A percentile compares a stretch with the other conserved stretches of the same genome.
phyloP scores from a whole-genome alignment of 2,113 vertebrate species.

The Pomatostomus ruficeps region DNA sequence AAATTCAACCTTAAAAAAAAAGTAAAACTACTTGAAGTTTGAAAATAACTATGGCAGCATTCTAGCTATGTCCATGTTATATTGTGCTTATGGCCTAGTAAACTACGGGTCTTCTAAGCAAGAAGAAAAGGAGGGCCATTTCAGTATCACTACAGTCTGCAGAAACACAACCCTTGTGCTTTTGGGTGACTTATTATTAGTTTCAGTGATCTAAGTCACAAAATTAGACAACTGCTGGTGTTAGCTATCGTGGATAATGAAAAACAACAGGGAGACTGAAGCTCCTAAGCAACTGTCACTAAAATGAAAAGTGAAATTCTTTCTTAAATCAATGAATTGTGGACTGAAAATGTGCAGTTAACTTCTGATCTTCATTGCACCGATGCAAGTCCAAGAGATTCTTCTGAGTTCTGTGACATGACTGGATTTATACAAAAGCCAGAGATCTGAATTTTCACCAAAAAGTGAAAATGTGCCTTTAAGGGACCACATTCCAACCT shows the following conservation, averaged over 20 bases:
- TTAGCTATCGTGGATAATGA: constrained; percentile 17
- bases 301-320: not conserved
- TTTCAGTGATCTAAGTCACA: constrained; percentile 50
- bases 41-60: constrained; percentile 44
- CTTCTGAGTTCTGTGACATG: not conserved
- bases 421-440: not conserved
- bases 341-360: not conserved
- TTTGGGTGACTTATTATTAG: constrained; percentile 64
- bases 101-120: constrained; percentile 44
- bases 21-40: not conserved
- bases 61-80: constrained; percentile 10
- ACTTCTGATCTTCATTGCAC: not conserved
- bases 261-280: not conserved
- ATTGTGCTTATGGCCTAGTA: constrained; percentile 64
- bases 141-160: constrained; percentile 50
- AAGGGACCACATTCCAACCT: not conserved
- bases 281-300: not conserved
- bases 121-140: constrained; percentile 49
- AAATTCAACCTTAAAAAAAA: constrained; percentile 46
- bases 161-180: constrained; percentile 74
- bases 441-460: not conserved
- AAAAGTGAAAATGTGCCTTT: not conserved
- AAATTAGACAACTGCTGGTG: constrained; percentile 61
- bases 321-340: not conserved
- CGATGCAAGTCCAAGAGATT: not conserved